A percentile compares a stretch with the other conserved stretches of the same genome.
Evolutionary conservation across 2,113 vertebrate genomes (phyloP).

Genomic region (Anguilla japonica): DNA sequence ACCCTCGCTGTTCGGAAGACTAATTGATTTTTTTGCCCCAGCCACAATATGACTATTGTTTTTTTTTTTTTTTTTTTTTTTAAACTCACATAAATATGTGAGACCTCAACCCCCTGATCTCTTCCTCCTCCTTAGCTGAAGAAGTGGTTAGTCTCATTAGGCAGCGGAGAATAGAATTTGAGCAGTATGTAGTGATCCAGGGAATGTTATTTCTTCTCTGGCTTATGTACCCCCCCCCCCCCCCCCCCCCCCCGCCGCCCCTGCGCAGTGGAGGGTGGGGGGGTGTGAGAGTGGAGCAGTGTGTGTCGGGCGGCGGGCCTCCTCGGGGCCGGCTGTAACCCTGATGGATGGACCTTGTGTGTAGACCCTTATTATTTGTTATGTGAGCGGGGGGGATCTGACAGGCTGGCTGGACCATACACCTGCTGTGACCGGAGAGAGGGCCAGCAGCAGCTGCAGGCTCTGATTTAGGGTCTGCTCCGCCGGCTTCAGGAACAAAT

Average conservation of each 20-base stretch:
- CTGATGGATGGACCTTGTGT: slow-evolving; percentile 94
- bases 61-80: slow-evolving; percentile 57
- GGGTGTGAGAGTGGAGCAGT: slow-evolving; percentile 37
- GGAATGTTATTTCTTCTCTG: slow-evolving; percentile 20
- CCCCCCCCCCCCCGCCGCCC: slow-evolving; percentile 35
- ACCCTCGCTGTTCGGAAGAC: slow-evolving; percentile 73
- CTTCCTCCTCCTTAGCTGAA: slow-evolving; percentile 42
- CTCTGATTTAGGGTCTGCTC: slow-evolving; percentile 93
- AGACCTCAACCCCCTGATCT: slow-evolving; percentile 35
- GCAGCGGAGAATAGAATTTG: slow-evolving; percentile 68
- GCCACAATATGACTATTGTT: slow-evolving; percentile 81
- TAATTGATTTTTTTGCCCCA: slow-evolving; percentile 83
- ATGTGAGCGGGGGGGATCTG: slow-evolving; percentile 87
- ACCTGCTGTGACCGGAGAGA: slow-evolving; percentile 85
- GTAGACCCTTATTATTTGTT: slow-evolving; percentile 95
- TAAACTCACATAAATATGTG: slow-evolving; percentile 72
- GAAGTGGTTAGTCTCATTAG: slow-evolving; percentile 70
- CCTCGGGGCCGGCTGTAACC: slow-evolving; percentile 79
- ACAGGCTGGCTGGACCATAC: slow-evolving; percentile 82
- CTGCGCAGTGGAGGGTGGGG: background rate
- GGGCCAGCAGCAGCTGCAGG: slow-evolving; percentile 83
- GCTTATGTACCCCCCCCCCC: slow-evolving; percentile 35
- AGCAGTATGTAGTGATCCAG: slow-evolving; percentile 57
- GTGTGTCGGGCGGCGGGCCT: slow-evolving; percentile 66
- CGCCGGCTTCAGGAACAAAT: slow-evolving; percentile 91